phyloP scores from a whole-genome alignment of 2,888 invertebrate species.

The Idaea aversata region DNA sequence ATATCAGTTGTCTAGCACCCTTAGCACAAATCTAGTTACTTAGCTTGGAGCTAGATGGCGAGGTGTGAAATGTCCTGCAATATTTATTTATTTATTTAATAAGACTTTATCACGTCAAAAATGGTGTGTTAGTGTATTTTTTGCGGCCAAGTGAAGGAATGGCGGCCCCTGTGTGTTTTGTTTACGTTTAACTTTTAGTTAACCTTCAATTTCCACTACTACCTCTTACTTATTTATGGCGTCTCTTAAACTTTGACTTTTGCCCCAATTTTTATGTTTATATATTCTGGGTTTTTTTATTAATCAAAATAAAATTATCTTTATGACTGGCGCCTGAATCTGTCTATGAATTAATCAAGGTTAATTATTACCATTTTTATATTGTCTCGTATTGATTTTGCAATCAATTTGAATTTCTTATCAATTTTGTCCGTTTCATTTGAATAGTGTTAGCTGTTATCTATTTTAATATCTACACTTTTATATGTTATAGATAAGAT shows the following conservation, averaged over 20 bases:
- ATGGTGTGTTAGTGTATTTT: too few relatives aligned
- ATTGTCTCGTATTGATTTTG: conserved; percentile 18
- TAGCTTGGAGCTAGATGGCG: too few relatives aligned
- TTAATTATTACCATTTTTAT: conserved; percentile 13
- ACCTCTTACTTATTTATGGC: too few relatives aligned
- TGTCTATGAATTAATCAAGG: conserved; percentile 7
- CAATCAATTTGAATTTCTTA: conserved; percentile 21
- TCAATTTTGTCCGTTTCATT: conserved; percentile 30
- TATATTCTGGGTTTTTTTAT: background rate
- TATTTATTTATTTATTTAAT: too few relatives aligned
- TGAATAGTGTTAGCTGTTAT: conserved; percentile 24
- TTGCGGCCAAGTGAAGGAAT: too few relatives aligned
- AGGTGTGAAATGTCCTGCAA: too few relatives aligned
- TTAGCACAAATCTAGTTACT: too few relatives aligned
- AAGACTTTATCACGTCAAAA: too few relatives aligned
- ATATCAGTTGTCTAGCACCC: too few relatives aligned
- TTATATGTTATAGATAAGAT: conserved; percentile 19
- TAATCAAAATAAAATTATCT: conserved; percentile 3
- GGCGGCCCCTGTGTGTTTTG: too few relatives aligned
- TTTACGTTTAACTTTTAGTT: too few relatives aligned
- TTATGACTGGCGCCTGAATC: conserved; percentile 4
- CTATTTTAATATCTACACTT: conserved; percentile 20
- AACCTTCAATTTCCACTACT: too few relatives aligned
- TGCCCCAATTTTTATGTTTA: background rate
- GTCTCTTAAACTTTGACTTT: background rate